Evolutionary conservation across 2,888 invertebrate species (phyloP), one percentile per base, ranked within the genome.

Genomic region (Sepioteuthis lessoniana): DNA sequence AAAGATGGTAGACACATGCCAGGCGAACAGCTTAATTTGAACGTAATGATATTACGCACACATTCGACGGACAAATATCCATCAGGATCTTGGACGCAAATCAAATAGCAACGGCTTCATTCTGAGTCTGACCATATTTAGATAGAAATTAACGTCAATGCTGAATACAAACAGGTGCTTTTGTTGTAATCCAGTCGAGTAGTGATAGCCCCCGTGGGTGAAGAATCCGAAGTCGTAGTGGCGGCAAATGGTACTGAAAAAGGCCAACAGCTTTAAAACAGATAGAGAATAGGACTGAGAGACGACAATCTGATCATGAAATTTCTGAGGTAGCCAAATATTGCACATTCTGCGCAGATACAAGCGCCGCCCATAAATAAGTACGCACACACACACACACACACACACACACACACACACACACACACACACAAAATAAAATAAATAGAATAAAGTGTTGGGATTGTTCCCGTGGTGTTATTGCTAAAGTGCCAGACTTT

Each of bases 151-250:
- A 76, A 76, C 76, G n/a, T 76, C 76, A 76, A 8, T n/a, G n/a
- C n/a, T 76, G 76, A 76, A 76, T 31, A 76, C 76, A 76, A 76
- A 76, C 76, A 76, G 76, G 76, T 76, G 76, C 76, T 76, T 76
- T n/a, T 76, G 76, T n/a, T 76, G 76, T 76, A 76, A 76, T 76
- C 76, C 76, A n/a, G 76, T 76, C 76, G 31, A 8, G 31, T 31
- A 31, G 31, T 7, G 76, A 76, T 76, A n/a, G 76, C n/a, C 76
- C 76, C 76, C 76, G 2, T n/a, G 76, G 76, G 76, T 76, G 76
- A 76, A 76, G 76, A n/a, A n/a, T 76, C 16, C 76, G 76, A 76
- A 76, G 76, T n/a, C 0, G 76, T 10, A 10, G 31, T 76, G 76
- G 31, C 8, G 8, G 76, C n/a, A 8, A 28, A 31, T 28, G 28